These are phyloP conservation scores for Axinella damicornis DNA, from an alignment of 37 sponge, comb jelly and placozoan genomes.

Conservation along the genomic window DNA sequence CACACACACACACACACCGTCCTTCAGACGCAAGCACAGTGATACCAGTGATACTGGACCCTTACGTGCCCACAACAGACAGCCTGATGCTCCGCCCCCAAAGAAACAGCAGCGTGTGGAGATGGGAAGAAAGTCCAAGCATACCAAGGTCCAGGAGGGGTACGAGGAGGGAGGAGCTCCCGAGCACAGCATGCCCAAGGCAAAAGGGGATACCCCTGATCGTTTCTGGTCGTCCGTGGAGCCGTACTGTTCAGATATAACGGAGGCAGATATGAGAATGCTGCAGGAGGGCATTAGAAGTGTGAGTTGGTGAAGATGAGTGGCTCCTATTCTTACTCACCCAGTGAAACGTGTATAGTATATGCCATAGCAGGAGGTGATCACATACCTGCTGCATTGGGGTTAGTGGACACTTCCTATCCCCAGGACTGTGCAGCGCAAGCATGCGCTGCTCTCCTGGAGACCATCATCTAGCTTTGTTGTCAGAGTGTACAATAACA, in stretches of 20 bases:
- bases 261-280: slow-evolving; percentile 57
- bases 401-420: too few species aligned
- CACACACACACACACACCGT: not conserved
- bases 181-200: slow-evolving; percentile 4
- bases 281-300: slow-evolving; percentile 59
- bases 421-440: too few species aligned
- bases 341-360: too few species aligned
- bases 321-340: too few species aligned
- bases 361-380: too few species aligned
- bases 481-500: not conserved
- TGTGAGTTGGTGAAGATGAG: too few species aligned
- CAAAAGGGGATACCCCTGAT: slow-evolving; percentile 69
- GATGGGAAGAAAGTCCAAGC: not conserved
- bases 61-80: not conserved
- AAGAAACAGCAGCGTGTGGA: slow-evolving; percentile 14
- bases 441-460: too few species aligned
- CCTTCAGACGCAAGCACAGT: slow-evolving; percentile 43
- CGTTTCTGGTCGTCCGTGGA: slow-evolving; percentile 89
- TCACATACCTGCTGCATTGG: too few species aligned
- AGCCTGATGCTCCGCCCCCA: not conserved
- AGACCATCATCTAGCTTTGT: too few species aligned
- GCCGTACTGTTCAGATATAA: slow-evolving; percentile 82
- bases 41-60: slow-evolving; percentile 12
- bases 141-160: not conserved
- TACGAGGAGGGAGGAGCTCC: too few species aligned